These are phyloP conservation scores for Papilio machaon DNA, from an alignment of 1,140 invertebrate genomes.

Conservation along the genomic window DNA sequence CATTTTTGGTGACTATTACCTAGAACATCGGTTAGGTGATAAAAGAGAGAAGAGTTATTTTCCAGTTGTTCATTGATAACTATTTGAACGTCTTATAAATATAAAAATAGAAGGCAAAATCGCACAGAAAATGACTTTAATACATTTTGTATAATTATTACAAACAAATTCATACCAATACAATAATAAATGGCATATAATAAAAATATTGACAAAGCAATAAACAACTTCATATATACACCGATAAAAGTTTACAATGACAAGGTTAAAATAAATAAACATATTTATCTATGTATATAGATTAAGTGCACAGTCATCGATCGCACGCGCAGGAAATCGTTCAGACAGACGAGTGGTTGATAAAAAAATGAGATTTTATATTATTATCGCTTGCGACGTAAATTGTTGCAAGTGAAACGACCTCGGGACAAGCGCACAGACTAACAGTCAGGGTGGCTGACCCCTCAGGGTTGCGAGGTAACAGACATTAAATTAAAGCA, in stretches of 20 bases:
- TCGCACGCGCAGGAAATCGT: slow-evolving; percentile 22
- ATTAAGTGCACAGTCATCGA: neutral
- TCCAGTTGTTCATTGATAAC: too few relatives aligned
- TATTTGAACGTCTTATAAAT: too few relatives aligned
- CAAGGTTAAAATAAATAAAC: slow-evolving; percentile 1
- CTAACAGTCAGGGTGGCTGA: slow-evolving; percentile 61
- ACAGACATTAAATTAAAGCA: slow-evolving; percentile 12
- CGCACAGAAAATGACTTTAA: too few relatives aligned
- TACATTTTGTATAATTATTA: neutral
- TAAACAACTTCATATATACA: neutral
- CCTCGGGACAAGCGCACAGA: slow-evolving; percentile 59
- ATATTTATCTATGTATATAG: slow-evolving; percentile 3
- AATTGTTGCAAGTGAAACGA: slow-evolving; percentile 68
- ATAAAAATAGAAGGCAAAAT: too few relatives aligned
- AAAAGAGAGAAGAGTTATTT: too few relatives aligned
- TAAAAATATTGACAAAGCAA: neutral
- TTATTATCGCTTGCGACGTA: slow-evolving; percentile 64
- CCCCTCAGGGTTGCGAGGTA: slow-evolving; percentile 51
- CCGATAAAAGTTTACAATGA: neutral
- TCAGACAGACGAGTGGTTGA: slow-evolving; percentile 11
- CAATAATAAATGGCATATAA: neutral
- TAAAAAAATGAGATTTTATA: slow-evolving; percentile 53
- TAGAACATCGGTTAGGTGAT: neutral
- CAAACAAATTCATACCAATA: neutral
- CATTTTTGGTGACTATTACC: slow-evolving; percentile 15